Evolutionary conservation across 2,888 invertebrate genomes (phyloP).

Genomic region (Adelphocoris suturalis): DNA sequence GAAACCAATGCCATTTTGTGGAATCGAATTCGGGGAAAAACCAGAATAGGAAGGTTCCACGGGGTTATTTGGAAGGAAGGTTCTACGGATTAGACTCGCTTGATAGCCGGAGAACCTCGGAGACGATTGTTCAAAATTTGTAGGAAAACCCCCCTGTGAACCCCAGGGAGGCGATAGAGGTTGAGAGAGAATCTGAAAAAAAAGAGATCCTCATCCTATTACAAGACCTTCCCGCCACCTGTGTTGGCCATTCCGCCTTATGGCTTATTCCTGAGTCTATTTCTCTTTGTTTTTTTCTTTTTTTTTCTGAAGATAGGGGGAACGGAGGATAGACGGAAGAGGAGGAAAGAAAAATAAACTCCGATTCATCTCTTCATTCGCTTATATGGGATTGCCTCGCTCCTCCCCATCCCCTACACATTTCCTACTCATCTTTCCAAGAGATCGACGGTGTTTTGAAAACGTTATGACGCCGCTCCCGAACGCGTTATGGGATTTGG

Average conservation of each 20-base stretch:
- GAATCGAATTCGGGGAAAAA: constrained; percentile 6
- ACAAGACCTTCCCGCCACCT: constrained; percentile 59
- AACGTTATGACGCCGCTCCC: background rate
- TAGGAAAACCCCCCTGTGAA: background rate
- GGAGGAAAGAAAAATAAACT: background rate
- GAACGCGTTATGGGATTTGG: constrained; percentile 1
- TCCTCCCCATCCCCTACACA: background rate
- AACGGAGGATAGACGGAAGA: background rate
- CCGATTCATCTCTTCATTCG: constrained; percentile 58
- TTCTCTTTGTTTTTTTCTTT: constrained; percentile 59
- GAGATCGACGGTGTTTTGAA: background rate
- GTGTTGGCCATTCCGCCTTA: constrained; percentile 57
- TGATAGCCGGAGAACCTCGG: constrained; percentile 31
- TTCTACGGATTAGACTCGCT: constrained; percentile 20
- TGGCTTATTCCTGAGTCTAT: constrained; percentile 67
- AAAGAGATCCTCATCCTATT: constrained; percentile 62
- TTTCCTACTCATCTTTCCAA: background rate
- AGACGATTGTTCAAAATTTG: constrained; percentile 61
- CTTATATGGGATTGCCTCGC: constrained; percentile 38
- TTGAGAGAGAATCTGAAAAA: background rate
- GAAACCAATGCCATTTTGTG: background rate
- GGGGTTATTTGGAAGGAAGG: background rate
- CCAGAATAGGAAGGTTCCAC: background rate
- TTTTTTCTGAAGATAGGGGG: background rate
- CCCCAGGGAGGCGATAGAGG: constrained; percentile 53